Base-by-base conservation (phyloP, 2,113 vertebrate species). In the Myotis davidii region DNA sequence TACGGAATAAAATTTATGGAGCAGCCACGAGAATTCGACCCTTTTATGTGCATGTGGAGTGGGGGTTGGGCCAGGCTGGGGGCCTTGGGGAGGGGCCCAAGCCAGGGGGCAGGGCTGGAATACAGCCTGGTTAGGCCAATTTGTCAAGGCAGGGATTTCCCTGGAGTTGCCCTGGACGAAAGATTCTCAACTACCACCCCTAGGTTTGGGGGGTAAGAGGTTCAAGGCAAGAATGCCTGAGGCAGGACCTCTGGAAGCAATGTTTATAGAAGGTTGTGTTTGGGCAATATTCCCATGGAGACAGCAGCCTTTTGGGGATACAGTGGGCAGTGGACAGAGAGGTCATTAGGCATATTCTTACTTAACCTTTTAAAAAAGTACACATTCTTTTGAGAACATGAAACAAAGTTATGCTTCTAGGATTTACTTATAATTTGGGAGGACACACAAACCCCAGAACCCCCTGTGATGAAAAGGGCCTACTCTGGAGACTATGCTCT, bases 1-100 rank as follows among this genome's bases (percentile, higher is more conserved):
- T 98, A 98, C 98, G 98, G 98, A 98, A 98, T 98, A 98, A 98
- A 98, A 98, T 98, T 98, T 98, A 98, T 98, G 98, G 98, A 98
- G 98, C 97, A 97, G 97, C 97, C 97, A 97, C 95, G 96, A 97
- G 97, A 97, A 97, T 97, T 97, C 94, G 92, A 98, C 95, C 97
- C 96, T 98, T 98, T 97, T 97, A 97, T 97, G 97, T 97, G 96
- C 95, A 95, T 93, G 91, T 74, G 45, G 96, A 96, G 81, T 97
- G 96, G 97, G 97, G 96, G 97, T 39, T 96, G 96, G 96, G 96
- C 81, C 87, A 88, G 94, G 95, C 96, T 95, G 3, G 3, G 92
- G 90, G 97, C 93, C 95, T 93, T 1, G 10, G 91, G 92, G 96
- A 97, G 96, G 97, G 96, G 96, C 95, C 93, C 96, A 87, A 95